Base-by-base conservation (phyloP, 2,113 vertebrate species). In the Cairina moschata region DNA sequence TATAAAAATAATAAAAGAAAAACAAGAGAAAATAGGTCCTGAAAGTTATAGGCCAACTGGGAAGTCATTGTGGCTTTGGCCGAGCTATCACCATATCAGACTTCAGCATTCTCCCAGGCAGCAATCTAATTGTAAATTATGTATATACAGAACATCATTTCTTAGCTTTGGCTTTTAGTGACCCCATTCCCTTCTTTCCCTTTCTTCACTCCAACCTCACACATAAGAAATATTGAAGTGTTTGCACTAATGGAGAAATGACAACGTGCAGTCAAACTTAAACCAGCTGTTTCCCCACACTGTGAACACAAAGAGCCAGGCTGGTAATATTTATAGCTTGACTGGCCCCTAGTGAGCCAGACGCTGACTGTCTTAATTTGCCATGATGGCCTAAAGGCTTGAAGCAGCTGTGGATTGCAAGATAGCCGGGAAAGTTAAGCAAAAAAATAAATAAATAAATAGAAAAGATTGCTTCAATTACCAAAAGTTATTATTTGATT, bases 251-350 rank as follows among this genome's bases (percentile, higher is more conserved):
- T 93, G 91, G 88, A 97, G 95, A 91, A 95, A 92, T 96, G 96
- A 97, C 95, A 80, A 86, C 59, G 94, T 96, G 95, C 86, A 93
- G 91, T 96, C 93, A 96, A 97, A 97, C 96, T 95, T 93, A 97
- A 97, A 96, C 96, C 97, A 98, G 95, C 98, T 98, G 97, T 97
- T 95, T 91, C 93, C 80, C 93, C 63, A 52, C 32, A 12, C 73
- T 81, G 36, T 54, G 68, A 88, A 77, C 85, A 83, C 91, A 91
- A 79, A 95, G 94, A 87, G 85, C 67, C 55, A 73, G 60, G 31
- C 92, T 28, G 58, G 83, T 93, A 89, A 98, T 97, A 98, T 97
- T 95, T 92, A 96, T 91, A 89, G 95, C 91, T 93, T 88, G 88
- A 93, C 75, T 90, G 86, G 95, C 86, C 95, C 93, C 96, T 87